A percentile compares a stretch with the other conserved stretches of the same genome.
phyloP scores from a whole-genome alignment of 2,888 invertebrate genomes.

The Seladonia tumulorum region DNA sequence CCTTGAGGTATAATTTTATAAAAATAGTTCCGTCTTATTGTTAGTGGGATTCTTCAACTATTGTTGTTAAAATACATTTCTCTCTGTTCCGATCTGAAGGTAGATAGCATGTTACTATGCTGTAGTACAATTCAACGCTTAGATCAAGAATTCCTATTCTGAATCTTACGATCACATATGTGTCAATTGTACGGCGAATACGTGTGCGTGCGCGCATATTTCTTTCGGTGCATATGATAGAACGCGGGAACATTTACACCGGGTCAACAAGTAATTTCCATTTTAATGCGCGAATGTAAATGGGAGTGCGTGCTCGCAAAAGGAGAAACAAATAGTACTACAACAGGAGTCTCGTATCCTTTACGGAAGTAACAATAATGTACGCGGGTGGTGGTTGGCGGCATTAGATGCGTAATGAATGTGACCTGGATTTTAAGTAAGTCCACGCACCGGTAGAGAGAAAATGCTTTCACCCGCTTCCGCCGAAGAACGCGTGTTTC shows the following conservation, averaged over 20 bases:
- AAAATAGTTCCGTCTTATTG: neutral
- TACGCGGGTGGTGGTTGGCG: constrained; percentile 32
- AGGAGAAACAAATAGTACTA: constrained; percentile 32
- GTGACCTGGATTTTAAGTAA: constrained; percentile 78
- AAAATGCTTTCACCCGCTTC: constrained; percentile 77
- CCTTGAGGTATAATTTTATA: neutral
- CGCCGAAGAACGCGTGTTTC: constrained; percentile 66
- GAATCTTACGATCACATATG: neutral
- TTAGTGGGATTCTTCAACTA: too few relatives aligned
- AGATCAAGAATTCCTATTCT: neutral
- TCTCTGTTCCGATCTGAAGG: too few relatives aligned
- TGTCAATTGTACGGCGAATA: neutral
- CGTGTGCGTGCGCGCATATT: neutral
- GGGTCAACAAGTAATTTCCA: constrained; percentile 37
- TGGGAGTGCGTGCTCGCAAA: constrained; percentile 21
- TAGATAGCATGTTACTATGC: too few relatives aligned
- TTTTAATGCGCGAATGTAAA: constrained; percentile 54
- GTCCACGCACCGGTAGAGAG: constrained; percentile 66
- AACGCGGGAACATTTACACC: neutral
- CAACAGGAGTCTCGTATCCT: constrained; percentile 32
- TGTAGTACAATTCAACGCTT: neutral
- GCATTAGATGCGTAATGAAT: constrained; percentile 76
- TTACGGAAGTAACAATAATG: constrained; percentile 32
- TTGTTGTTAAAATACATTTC: too few relatives aligned
- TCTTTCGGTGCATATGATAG: constrained; percentile 7